These are phyloP conservation scores for Pempheris klunzingeri DNA, from an alignment of 2,797 vertebrate genomes.

Conservation along the genomic window DNA sequence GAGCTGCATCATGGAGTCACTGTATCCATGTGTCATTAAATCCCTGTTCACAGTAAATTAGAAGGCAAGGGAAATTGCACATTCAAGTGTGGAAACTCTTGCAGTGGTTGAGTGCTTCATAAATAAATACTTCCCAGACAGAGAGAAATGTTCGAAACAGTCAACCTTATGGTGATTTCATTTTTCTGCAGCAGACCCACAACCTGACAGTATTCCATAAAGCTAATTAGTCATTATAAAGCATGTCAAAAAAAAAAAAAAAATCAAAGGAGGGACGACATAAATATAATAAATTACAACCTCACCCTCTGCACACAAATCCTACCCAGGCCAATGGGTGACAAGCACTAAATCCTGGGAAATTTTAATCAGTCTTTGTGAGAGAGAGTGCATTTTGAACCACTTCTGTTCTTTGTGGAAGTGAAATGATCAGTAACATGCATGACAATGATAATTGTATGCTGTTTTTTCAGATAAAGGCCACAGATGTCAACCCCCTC, in stretches of 20 bases:
- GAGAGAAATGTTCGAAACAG: constrained; percentile 9
- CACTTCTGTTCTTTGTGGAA: not conserved
- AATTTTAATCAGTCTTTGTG: too few relatives aligned
- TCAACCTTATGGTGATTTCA: constrained; percentile 8
- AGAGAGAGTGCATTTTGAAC: not conserved
- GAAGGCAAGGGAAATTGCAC: constrained; percentile 9
- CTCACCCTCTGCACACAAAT: constrained; percentile 20
- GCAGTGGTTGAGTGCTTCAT: constrained; percentile 3
- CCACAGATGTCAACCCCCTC: not conserved
- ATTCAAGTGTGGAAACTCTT: constrained; percentile 1
- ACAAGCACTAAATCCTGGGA: too few relatives aligned
- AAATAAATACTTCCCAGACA: constrained; percentile 2
- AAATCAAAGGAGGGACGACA: constrained; percentile 22
- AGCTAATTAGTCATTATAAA: constrained; percentile 33
- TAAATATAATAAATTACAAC: not conserved
- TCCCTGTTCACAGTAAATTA: constrained; percentile 29
- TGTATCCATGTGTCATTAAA: not conserved
- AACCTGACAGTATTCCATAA: constrained; percentile 1
- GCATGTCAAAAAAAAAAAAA: constrained; percentile 1
- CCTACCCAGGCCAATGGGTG: not conserved
- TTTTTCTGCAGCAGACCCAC: constrained; percentile 5
- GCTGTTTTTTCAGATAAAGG: not conserved
- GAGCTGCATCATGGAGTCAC: constrained; percentile 1
- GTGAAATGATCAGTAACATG: not conserved
- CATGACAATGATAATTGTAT: not conserved